Base-by-base conservation (phyloP, 2,888 invertebrate genomes). In the Nemapogon koenigi region DNA sequence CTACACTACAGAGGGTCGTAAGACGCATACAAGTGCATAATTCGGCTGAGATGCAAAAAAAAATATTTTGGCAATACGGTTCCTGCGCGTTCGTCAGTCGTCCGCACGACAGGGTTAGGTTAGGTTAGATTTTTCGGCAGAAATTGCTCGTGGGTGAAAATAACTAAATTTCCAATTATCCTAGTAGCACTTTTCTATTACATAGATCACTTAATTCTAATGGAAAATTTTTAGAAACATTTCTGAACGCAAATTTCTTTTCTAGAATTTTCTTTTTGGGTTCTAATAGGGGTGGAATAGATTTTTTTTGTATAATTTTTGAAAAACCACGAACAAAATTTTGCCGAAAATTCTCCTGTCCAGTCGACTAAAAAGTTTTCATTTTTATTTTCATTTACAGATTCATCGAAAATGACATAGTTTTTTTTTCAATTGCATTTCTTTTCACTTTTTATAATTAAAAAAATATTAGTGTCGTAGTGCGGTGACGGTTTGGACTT, bases 41-140 rank as follows among this genome's bases (percentile, higher is more conserved):
- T 78, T 78, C 78, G 78, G 78, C 69, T 72, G 78, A 78, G 78
- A 78, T 78, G 76, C 78, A 78, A 78, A 78, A 78, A 78, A 78
- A 78, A 76, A 76, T n/a, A n/a, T 76, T 78, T 78, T 78, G 78
- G 78, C 78, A 78, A 78, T 75, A 71, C 75, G 76, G 78, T 73
- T 76, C 78, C 78, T 76, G 72, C 73, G 64, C 75, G 73, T 59
- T 72, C 65, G 76, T 66, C 78, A 78, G 78, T 78, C 75, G 78
- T 68, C 73, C 75, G 78, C 71, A 65, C 75, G 76, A 65, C 72
- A 61, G 76, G 75, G 72, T 78, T 78, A 78, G 78, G 76, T 76
- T 78, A 76, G 78, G 78, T 78, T 78, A 78, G 78, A 78, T 76
- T 75, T 75, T 76, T 78, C 73, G 76, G 72, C 75, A 73, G 70